phyloP scores from a whole-genome alignment of 2,888 invertebrate species.

The Sinopyrophorus schimmeli region DNA sequence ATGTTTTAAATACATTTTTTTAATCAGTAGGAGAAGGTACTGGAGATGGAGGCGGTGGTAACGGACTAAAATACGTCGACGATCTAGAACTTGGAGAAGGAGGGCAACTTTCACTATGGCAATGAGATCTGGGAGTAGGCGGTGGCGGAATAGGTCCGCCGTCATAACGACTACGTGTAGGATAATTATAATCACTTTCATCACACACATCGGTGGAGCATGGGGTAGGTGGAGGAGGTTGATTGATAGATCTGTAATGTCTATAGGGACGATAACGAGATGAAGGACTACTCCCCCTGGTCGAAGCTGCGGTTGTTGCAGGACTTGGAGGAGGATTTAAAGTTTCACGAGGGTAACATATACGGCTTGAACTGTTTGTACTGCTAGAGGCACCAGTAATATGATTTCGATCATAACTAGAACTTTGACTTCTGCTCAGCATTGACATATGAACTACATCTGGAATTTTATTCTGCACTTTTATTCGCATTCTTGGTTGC shows the following conservation, averaged over 20 bases:
- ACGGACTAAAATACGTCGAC: constrained; percentile 76
- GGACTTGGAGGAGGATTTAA: constrained; percentile 92
- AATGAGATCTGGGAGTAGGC: constrained; percentile 75
- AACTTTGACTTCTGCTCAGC: constrained; percentile 64
- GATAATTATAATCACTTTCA: constrained; percentile 79
- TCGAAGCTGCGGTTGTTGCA: constrained; percentile 71
- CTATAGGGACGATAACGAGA: constrained; percentile 73
- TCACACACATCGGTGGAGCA: constrained; percentile 94
- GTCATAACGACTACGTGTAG: constrained; percentile 50
- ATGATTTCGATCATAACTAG: constrained; percentile 70
- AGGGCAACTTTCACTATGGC: constrained; percentile 72
- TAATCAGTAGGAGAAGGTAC: constrained; percentile 63
- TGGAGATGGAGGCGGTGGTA: constrained; percentile 87
- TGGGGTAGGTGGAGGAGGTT: constrained; percentile 92
- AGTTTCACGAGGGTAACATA: constrained; percentile 78
- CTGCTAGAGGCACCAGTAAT: constrained; percentile 69
- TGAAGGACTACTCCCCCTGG: constrained; percentile 60
- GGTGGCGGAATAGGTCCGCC: constrained; percentile 73
- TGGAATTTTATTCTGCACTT: constrained; percentile 52
- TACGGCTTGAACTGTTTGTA: constrained; percentile 61
- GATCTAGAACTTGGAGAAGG: constrained; percentile 73
- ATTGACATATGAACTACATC: constrained; percentile 67
- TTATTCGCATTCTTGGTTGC: constrained; percentile 47
- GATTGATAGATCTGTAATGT: constrained; percentile 70
- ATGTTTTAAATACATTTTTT: constrained; percentile 3